Conservation (phyloP, 2,888 invertebrate species). For the Ochropleura plecta region DNA sequence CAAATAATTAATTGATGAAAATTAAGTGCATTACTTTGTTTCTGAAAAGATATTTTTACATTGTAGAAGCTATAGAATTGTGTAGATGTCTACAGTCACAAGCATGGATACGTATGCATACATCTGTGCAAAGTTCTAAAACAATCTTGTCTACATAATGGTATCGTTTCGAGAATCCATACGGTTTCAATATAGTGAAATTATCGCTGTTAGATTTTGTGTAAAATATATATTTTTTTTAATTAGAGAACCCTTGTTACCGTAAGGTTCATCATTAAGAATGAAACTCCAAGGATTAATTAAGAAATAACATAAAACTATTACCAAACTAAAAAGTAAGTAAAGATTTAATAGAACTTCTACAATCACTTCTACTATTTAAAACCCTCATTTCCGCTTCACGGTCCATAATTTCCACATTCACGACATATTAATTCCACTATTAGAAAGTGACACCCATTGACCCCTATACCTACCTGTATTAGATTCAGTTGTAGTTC, state of each 20-base stretch:
- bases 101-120: too few relatives aligned
- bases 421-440: conserved; percentile 6
- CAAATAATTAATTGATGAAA: conserved; percentile 24
- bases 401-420: not conserved
- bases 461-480: conserved; percentile 36
- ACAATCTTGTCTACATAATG: not conserved
- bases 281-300: not conserved
- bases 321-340: not conserved
- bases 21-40: conserved; percentile 5
- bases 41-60: not conserved
- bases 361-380: not conserved
- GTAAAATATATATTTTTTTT: too few relatives aligned
- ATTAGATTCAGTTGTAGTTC: conserved; percentile 20
- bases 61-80: not conserved
- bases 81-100: not conserved
- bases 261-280: not conserved
- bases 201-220: not conserved
- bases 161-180: not conserved
- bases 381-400: not conserved
- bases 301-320: not conserved
- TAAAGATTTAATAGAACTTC: not conserved
- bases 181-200: not conserved
- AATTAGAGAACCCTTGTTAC: too few relatives aligned
- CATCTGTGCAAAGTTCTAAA: not conserved
- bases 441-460: conserved; percentile 27